These are phyloP conservation scores for Drosophila leonis DNA, from an alignment of 2,888 invertebrate species.

Conservation along the genomic window DNA sequence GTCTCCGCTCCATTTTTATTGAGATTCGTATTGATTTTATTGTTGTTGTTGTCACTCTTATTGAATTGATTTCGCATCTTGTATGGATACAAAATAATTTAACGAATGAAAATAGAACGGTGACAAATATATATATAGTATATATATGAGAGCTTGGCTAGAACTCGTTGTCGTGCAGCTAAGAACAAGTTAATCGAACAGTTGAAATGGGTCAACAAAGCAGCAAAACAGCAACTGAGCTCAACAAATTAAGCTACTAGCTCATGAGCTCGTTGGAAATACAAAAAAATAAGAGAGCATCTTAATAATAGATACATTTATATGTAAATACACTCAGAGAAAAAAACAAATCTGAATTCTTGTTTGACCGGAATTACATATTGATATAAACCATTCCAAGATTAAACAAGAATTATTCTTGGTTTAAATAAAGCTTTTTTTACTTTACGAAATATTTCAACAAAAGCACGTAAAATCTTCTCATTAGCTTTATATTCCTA, in stretches of 20 bases:
- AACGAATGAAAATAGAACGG: constrained; percentile 11
- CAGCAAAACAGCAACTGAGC: constrained; percentile 4
- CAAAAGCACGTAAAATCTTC: not conserved
- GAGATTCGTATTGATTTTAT: constrained; percentile 28
- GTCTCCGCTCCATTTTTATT: constrained; percentile 22
- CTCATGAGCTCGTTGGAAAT: constrained; percentile 17
- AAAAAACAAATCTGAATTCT: not conserved
- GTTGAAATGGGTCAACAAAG: constrained; percentile 67
- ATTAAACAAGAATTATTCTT: not conserved
- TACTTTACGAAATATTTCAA: not conserved
- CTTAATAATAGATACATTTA: constrained; percentile 5
- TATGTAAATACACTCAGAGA: constrained; percentile 2
- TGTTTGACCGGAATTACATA: constrained; percentile 1
- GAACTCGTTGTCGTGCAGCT: constrained; percentile 26
- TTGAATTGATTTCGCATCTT: constrained; percentile 7
- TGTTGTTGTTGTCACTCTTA: constrained; percentile 7
- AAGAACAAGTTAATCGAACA: constrained; percentile 63
- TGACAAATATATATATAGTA: constrained; percentile 4
- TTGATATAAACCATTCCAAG: not conserved
- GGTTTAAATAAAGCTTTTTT: not conserved
- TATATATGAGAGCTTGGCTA: constrained; percentile 10
- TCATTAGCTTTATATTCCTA: too few species aligned
- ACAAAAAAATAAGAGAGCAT: not conserved
- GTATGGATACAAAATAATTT: constrained; percentile 9
- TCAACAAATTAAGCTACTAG: constrained; percentile 42